These are phyloP conservation scores for Epizoanthus stellaris DNA, from an alignment of 92 coral and sea anemone species.

Conservation along the genomic window DNA sequence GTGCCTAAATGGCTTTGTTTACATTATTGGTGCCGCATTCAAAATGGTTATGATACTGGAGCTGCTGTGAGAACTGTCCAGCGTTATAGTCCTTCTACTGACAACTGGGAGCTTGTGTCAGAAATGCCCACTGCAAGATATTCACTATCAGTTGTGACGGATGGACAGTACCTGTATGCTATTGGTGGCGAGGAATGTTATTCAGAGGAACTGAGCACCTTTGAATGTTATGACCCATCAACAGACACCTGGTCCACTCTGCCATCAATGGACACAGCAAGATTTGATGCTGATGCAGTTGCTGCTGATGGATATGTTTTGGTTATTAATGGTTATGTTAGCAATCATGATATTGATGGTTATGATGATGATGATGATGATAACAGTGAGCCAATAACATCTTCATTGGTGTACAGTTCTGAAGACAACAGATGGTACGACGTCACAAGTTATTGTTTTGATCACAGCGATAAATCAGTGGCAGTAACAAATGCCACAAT, in stretches of 20 bases:
- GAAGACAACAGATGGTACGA: conserved; percentile 2
- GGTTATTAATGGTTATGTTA: conserved; percentile 1
- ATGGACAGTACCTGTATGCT: not conserved
- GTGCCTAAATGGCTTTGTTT: not conserved
- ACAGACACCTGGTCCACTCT: conserved; percentile 9
- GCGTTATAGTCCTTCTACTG: not conserved
- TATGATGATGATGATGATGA: too few species aligned
- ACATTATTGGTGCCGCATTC: not conserved
- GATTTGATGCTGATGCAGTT: not conserved
- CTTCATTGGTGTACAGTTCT: not conserved
- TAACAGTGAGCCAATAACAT: not conserved
- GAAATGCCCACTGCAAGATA: not conserved
- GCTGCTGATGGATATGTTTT: not conserved
- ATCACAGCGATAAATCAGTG: not conserved
- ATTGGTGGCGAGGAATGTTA: not conserved
- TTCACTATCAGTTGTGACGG: conserved; percentile 1
- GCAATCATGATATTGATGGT: not conserved
- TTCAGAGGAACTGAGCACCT: not conserved
- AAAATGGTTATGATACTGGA: not conserved
- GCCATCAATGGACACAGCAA: not conserved
- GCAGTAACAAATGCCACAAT: not conserved
- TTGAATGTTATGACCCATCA: not conserved
- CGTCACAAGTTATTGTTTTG: not conserved
- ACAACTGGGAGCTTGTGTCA: not conserved
- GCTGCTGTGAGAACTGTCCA: not conserved